A percentile compares a stretch with the other conserved stretches of the same genome.
These are phyloP conservation scores for Temnopleurus reevesii DNA, from an alignment of 53 echinoderm and acorn worm species.

Conservation along the genomic window DNA sequence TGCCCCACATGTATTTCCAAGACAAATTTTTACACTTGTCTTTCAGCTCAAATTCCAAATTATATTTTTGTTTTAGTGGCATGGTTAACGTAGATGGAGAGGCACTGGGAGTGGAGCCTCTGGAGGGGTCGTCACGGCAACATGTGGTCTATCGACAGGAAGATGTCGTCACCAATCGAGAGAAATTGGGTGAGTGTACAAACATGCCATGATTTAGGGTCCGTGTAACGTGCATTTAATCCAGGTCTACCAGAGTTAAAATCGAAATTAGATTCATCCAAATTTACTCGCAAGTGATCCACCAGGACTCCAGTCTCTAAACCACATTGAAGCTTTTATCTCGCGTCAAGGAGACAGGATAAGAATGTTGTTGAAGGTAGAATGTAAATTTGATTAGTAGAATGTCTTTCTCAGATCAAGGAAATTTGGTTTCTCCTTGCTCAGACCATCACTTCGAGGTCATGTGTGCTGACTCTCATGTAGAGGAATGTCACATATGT, in stretches of 20 bases:
- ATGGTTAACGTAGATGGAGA: conserved; percentile 43
- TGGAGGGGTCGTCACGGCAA: conserved; percentile 50
- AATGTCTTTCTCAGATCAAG: background rate
- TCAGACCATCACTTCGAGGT: background rate
- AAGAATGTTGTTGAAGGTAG: background rate
- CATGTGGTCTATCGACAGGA: conserved; percentile 29
- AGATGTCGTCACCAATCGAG: conserved; percentile 22
- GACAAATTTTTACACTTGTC: too few relatives aligned
- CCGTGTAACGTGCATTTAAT: too few relatives aligned
- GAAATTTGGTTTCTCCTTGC: too few relatives aligned
- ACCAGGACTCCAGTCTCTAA: too few relatives aligned
- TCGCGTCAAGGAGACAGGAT: background rate
- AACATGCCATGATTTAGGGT: too few relatives aligned
- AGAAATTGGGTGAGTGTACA: conserved; percentile 42
- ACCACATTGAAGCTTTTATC: background rate
- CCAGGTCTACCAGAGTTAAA: too few relatives aligned
- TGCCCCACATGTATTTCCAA: too few relatives aligned
- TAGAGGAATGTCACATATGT: conserved; percentile 1
- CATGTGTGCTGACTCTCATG: background rate
- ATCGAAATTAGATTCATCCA: too few relatives aligned
- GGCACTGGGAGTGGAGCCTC: conserved; percentile 24
- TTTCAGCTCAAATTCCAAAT: too few relatives aligned
- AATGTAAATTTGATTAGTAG: conserved; percentile 6
- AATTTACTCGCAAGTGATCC: too few relatives aligned
- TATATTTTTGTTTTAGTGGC: conserved; percentile 14